Base-by-base conservation (phyloP, 2,888 invertebrate species). In the Periphyllus acericola region DNA sequence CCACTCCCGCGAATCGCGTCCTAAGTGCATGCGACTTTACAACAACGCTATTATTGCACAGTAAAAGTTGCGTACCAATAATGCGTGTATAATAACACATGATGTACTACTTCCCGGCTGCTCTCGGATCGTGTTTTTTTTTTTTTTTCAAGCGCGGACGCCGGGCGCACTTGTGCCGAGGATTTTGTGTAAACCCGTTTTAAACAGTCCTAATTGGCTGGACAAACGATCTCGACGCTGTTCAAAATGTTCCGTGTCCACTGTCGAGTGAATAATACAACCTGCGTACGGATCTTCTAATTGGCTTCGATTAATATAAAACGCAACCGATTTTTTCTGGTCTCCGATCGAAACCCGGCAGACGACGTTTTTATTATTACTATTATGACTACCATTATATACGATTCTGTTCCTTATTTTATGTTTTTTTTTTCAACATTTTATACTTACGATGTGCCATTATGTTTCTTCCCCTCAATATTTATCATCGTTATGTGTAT, bases 161-260 rank as follows among this genome's bases (percentile, higher is more conserved):
- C 83, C 83, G 74, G 84, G 76, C 83, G 40, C 79, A 55, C 86
- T 80, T 40, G 80, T 36, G 40, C 55, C 32, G 55, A n/a, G 36
- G 34, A 86, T 87, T 87, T 80, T 40, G 55, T 87, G 72, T 80
- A 80, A 72, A 80, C 80, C 72, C 80, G 79, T 87, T 87, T 87
- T 29, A 60, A 79, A 87, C 86, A 87, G 55, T 74, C 86, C 86
- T 87, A 87, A 87, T 87, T 87, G 86, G 85, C 71, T 72, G 79
- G 80, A 87, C 86, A 80, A 80, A 87, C 86, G 80, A 87, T 71
- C 80, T 87, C 86, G 78, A 68, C 36, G 72, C 86, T 86, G 21
- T 79, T 86, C 55, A 25, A 86, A 52, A 86, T 79, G 85, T 71
- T n/a, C 3, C 72, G 60, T 46, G 75, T 84, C 72, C 21, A 29